These are phyloP conservation scores for Labeo rohita DNA, from an alignment of 2,113 vertebrate genomes.

Conservation along the genomic window DNA sequence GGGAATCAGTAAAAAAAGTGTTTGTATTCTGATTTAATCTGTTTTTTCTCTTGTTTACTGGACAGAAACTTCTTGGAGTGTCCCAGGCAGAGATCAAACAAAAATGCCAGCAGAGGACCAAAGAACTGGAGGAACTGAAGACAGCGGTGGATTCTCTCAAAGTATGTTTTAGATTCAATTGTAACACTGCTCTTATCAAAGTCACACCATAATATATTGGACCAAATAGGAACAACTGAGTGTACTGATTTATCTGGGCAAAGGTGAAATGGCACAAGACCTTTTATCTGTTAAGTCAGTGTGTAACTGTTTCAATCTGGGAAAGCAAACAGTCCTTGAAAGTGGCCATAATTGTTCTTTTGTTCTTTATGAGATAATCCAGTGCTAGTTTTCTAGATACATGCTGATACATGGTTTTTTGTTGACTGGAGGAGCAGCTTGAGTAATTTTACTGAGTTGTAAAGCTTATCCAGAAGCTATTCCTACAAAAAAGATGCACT, in stretches of 20 bases:
- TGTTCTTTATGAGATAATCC: conserved; percentile 32
- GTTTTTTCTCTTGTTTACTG: conserved; percentile 42
- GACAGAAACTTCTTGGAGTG: conserved; percentile 80
- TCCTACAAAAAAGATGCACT: background rate
- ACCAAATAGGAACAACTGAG: conserved; percentile 14
- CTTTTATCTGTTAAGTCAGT: conserved; percentile 54
- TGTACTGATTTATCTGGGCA: conserved; percentile 14
- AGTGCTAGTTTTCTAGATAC: background rate
- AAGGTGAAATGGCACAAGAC: conserved; percentile 16
- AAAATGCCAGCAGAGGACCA: conserved; percentile 80
- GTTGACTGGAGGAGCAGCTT: background rate
- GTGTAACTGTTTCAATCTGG: conserved; percentile 41
- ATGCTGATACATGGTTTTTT: background rate
- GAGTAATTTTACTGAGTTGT: background rate
- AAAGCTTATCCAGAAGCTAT: conserved; percentile 1
- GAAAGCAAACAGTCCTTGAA: conserved; percentile 58
- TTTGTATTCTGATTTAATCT: background rate
- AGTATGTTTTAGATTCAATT: conserved; percentile 60
- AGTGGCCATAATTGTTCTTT: conserved; percentile 36
- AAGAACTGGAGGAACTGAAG: conserved; percentile 80
- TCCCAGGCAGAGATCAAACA: conserved; percentile 80
- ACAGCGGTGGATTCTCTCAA: conserved; percentile 80
- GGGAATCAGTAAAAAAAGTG: background rate
- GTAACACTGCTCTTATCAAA: conserved; percentile 28
- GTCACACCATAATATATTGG: conserved; percentile 24